Conservation (phyloP, 2,113 vertebrate species). For the Scopus umbretta region DNA sequence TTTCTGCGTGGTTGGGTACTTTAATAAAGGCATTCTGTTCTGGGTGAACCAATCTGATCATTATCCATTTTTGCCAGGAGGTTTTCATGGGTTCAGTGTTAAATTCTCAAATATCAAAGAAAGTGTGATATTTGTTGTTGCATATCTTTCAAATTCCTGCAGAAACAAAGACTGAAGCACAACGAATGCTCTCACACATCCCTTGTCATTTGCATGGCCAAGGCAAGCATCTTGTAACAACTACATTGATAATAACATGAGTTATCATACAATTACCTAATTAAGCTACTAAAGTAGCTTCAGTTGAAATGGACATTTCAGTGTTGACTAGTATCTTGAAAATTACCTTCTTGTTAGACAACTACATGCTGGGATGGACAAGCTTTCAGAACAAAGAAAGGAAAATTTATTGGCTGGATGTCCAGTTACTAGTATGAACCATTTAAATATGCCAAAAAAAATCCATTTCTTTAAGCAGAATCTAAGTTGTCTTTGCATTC, state of each 20-base stretch:
- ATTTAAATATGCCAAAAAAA: rapidly evolving
- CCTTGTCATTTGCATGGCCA: neutral
- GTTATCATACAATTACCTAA: neutral
- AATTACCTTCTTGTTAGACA: neutral
- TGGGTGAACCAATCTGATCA: neutral
- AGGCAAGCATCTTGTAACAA: neutral
- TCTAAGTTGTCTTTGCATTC: neutral
- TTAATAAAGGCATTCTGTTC: neutral
- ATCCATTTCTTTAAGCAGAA: neutral
- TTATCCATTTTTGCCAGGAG: neutral
- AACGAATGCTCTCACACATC: neutral
- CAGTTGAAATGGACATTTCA: neutral
- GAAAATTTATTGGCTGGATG: neutral
- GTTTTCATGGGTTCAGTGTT: neutral
- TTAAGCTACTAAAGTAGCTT: neutral
- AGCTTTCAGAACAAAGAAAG: neutral
- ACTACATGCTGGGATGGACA: neutral
- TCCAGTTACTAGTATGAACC: neutral
- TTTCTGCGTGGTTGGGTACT: neutral
- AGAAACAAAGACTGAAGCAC: neutral
- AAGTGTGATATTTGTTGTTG: neutral
- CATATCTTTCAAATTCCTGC: neutral
- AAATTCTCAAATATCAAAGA: neutral
- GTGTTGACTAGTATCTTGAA: neutral
- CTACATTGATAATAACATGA: neutral